Conservation (phyloP, 2,113 vertebrate species). For the Chitala chitala region DNA sequence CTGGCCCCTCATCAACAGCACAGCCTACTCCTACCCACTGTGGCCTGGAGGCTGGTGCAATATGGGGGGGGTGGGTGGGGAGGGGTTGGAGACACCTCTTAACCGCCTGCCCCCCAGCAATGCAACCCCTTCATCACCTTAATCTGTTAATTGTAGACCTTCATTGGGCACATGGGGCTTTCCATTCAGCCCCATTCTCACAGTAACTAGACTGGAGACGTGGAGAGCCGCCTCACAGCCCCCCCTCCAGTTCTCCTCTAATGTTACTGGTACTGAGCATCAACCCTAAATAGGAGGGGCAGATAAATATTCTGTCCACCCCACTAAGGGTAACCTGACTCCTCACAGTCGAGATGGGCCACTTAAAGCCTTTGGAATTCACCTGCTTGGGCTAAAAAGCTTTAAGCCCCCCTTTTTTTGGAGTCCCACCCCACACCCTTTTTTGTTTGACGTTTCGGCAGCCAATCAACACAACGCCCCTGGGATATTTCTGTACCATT, state of each 20-base stretch:
- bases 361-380: slow-evolving; percentile 37
- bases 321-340: slow-evolving; percentile 39
- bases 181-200: slow-evolving; percentile 70
- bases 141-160: slow-evolving; percentile 86
- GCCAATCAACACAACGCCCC: slow-evolving; percentile 26
- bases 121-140: slow-evolving; percentile 77
- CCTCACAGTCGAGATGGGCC: slow-evolving; percentile 40
- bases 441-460: slow-evolving; percentile 51
- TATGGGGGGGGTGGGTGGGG: background rate
- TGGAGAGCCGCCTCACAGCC: slow-evolving; percentile 61
- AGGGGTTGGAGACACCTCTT: slow-evolving; percentile 31
- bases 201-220: slow-evolving; percentile 71
- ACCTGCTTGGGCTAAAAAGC: slow-evolving; percentile 49
- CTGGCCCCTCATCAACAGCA: slow-evolving; percentile 68
- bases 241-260: slow-evolving; percentile 41
- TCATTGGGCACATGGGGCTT: slow-evolving; percentile 76
- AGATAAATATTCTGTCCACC: slow-evolving; percentile 46
- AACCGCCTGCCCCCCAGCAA: slow-evolving; percentile 60
- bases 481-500: slow-evolving; percentile 36
- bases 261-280: slow-evolving; percentile 47
- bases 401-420: slow-evolving; percentile 44
- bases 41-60: slow-evolving; percentile 61
- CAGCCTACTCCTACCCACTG: slow-evolving; percentile 46
- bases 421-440: slow-evolving; percentile 51
- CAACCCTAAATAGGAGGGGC: slow-evolving; percentile 27